A percentile compares a stretch with the other conserved stretches of the same genome.
phyloP scores from a whole-genome alignment of 1,140 invertebrate genomes.

The Drosophila ironensis region DNA sequence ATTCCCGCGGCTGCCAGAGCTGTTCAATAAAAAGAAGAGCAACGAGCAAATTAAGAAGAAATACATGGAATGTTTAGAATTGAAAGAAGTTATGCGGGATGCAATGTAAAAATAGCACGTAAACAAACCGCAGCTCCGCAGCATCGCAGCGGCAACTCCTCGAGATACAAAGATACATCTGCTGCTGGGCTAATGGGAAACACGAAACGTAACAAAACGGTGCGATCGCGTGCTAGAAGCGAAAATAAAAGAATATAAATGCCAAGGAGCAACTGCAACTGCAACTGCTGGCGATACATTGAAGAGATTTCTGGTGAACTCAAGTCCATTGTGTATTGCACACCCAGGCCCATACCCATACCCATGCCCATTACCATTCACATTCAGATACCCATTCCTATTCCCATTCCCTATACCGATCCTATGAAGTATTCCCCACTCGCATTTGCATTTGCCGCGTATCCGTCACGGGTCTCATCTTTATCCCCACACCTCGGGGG shows the following conservation, averaged over 20 bases:
- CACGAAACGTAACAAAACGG: conserved; percentile 33
- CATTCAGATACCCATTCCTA: not conserved
- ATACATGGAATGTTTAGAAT: conserved; percentile 68
- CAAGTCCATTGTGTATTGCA: conserved; percentile 49
- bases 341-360: not conserved
- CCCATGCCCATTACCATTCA: not conserved
- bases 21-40: conserved; percentile 71
- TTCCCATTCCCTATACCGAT: not conserved
- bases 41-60: conserved; percentile 67
- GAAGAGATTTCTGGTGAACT: conserved; percentile 42
- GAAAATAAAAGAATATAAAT: not conserved
- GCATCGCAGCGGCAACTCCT: not conserved
- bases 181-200: conserved; percentile 34
- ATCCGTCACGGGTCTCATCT: conserved; percentile 50
- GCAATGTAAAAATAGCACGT: conserved; percentile 69
- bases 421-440: conserved; percentile 49
- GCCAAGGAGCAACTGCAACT: conserved; percentile 37
- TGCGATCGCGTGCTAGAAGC: conserved; percentile 51
- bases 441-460: conserved; percentile 59
- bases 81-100: conserved; percentile 53
- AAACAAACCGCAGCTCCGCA: conserved; percentile 47
- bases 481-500: conserved; percentile 14
- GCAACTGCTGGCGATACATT: conserved; percentile 36
- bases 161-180: conserved; percentile 28
- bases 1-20: conserved; percentile 35